Conservation (phyloP, 1,140 invertebrate genomes). For the Gerris buenoi region DNA sequence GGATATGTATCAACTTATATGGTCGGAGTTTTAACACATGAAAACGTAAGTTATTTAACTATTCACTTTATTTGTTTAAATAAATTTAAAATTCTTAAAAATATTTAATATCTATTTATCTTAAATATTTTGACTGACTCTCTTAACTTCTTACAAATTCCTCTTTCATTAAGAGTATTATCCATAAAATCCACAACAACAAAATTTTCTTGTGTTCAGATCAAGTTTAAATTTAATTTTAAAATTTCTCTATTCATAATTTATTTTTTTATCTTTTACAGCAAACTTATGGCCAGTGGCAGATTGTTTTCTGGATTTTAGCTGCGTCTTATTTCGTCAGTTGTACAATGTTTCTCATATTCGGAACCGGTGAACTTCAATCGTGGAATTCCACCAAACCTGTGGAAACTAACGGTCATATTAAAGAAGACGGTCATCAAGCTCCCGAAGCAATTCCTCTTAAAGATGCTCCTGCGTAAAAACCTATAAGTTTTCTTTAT, state of each 20-base stretch:
- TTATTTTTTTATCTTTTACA: slow-evolving; percentile 32
- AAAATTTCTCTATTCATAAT: too few relatives aligned
- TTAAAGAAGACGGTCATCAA: not conserved
- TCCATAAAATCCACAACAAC: too few relatives aligned
- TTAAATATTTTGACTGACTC: too few relatives aligned
- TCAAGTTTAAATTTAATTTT: too few relatives aligned
- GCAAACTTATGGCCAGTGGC: slow-evolving; percentile 64
- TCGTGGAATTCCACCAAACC: slow-evolving; percentile 38
- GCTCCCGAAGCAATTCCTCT: not conserved
- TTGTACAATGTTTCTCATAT: slow-evolving; percentile 45
- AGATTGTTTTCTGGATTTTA: slow-evolving; percentile 68
- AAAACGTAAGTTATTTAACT: slow-evolving; percentile 44
- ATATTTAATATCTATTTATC: too few relatives aligned
- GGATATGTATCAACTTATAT: slow-evolving; percentile 72
- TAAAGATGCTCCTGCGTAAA: not conserved
- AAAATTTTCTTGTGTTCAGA: too few relatives aligned
- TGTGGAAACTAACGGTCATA: not conserved
- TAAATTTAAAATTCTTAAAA: too few relatives aligned
- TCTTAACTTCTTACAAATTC: too few relatives aligned
- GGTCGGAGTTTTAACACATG: slow-evolving; percentile 63
- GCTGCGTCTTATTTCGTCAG: slow-evolving; percentile 53
- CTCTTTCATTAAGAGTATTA: too few relatives aligned
- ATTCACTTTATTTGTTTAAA: too few relatives aligned
- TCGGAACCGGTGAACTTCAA: slow-evolving; percentile 56
- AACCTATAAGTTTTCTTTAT: too few relatives aligned